Conservation (phyloP, 2,113 vertebrate genomes). For the Mohoua ochrocephala region DNA sequence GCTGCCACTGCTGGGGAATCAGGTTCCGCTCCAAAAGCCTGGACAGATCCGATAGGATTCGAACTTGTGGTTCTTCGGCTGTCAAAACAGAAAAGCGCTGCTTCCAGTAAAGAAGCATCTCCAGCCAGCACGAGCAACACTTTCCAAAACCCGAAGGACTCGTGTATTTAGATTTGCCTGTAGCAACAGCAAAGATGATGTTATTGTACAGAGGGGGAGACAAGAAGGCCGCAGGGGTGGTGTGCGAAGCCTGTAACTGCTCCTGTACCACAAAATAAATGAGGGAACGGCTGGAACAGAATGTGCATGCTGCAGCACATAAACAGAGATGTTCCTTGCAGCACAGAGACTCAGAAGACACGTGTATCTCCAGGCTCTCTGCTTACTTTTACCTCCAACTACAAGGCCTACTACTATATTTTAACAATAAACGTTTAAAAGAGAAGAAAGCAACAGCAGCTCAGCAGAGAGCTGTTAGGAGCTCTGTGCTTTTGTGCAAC, state of each 20-base stretch:
- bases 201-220: neutral
- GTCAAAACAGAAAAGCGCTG: rapidly evolving
- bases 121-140: neutral
- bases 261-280: neutral
- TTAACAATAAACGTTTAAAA: neutral
- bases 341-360: neutral
- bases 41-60: neutral
- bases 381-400: neutral
- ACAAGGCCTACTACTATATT: neutral
- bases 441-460: neutral
- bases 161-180: neutral
- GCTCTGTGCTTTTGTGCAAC: neutral
- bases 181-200: neutral
- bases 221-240: too few relatives aligned
- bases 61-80: neutral
- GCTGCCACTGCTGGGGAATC: rapidly evolving
- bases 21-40: neutral
- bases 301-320: neutral
- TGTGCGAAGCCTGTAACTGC: neutral
- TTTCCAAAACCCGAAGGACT: neutral
- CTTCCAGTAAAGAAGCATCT: neutral
- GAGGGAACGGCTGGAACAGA: neutral
- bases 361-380: too few relatives aligned
- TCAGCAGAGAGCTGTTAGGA: neutral
- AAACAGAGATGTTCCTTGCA: neutral